Evolutionary conservation across 2,888 invertebrate species (phyloP), one percentile per base, ranked within the genome.

Genomic region (Minunthozetes semirufus): DNA sequence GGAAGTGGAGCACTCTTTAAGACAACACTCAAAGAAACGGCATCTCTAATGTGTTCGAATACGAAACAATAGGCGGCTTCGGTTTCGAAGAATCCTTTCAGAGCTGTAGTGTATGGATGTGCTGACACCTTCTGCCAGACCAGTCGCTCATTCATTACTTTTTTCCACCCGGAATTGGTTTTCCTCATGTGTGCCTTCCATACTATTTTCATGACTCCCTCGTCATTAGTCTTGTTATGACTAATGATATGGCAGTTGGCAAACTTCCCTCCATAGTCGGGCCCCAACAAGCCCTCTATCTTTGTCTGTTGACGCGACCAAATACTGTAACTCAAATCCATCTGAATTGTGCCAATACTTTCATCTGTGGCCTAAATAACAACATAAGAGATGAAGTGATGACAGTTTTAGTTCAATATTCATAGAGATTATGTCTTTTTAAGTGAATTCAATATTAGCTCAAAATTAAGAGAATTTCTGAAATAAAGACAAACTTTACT

Each of bases 21-120:
- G 25, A 74, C 74, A 13, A 46, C 46, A 53, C 66, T n/a, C 33
- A 74, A 42, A 27, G 68, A 74, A 9, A 66, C 63, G 27, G 50
- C 25, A 22, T 48, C 27, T 25, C 9, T 25, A 13, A 74, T 56
- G 48, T 22, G 50, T 29, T 66, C 19, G 11, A 25, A 3, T 15
- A 74, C 68, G 33, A 74, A 74, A 48, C 63, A 74, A 46, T 74
- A 74, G 63, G 68, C 50, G n/a, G 74, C 66, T 46, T 74, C 74
- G 25, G 74, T 74, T 48, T 74, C 74, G 29, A 74, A 74, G 56
- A 74, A 74, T 15, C 68, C 70, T 19, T 50, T 46, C n/a, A 74
- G 15, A 1, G 74, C 48, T 38, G 48, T n/a, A 0, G 29, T 68
- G 50, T 74, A 68, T 4, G 66, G 46, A 68, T 46, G 42, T 13